Evolutionary conservation across 2,113 vertebrate species (phyloP).

Genomic region (rabbit (Oryctolagus cuniculus)): DNA sequence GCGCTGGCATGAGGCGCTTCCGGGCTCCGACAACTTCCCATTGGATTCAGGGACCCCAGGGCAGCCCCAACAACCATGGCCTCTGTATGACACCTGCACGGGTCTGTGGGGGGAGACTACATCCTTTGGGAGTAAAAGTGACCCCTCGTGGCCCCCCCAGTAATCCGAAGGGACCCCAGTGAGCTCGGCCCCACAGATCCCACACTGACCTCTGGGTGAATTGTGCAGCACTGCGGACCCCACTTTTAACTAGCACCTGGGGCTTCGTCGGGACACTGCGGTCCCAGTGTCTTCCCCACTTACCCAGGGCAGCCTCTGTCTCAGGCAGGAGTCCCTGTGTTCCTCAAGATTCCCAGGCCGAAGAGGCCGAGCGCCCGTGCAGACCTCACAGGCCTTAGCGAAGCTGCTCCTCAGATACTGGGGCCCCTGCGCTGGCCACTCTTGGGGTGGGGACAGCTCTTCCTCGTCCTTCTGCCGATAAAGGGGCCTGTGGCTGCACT

Average conservation of each 20-base stretch:
- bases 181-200: background rate
- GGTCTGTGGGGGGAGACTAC: background rate
- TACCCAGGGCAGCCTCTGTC: background rate
- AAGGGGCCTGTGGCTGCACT: no score
- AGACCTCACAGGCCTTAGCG: background rate
- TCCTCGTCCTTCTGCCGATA: background rate
- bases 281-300: background rate
- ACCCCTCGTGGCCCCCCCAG: no score
- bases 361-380: background rate
- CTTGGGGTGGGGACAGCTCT: background rate
- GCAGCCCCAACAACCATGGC: background rate
- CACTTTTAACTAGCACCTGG: background rate
- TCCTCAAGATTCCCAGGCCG: background rate
- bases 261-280: background rate
- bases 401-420: background rate
- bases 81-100: background rate
- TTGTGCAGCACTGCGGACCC: background rate
- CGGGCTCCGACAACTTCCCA: background rate
- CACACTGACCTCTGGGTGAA: background rate
- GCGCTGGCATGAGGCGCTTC: background rate
- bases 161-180: background rate
- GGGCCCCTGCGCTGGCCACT: background rate
- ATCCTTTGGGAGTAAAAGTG: background rate
- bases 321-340: background rate
- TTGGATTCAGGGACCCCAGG: background rate